Evolutionary conservation across 92 coral and sea anemone genomes (phyloP).

Genomic region (Ricordea florida): DNA sequence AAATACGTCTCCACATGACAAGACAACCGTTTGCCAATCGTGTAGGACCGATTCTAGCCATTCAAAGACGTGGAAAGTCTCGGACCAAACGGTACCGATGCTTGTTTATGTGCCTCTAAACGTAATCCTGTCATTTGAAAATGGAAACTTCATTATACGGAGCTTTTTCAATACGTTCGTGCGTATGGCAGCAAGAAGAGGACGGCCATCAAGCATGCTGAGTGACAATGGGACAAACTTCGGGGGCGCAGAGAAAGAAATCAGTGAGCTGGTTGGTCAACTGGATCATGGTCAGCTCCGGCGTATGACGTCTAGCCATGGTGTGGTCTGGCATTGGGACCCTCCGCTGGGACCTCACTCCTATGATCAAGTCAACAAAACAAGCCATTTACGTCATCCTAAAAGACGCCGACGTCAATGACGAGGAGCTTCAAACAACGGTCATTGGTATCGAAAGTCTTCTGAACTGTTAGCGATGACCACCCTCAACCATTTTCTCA

Average conservation of each 20-base stretch:
- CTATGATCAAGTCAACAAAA: slow-evolving; percentile 63
- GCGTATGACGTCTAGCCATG: slow-evolving; percentile 53
- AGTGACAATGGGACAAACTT: slow-evolving; percentile 69
- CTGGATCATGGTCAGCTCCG: slow-evolving; percentile 37
- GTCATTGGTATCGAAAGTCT: too few relatives aligned
- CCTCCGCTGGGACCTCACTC: slow-evolving; percentile 63
- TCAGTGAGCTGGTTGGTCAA: slow-evolving; percentile 39
- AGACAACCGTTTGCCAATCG: slow-evolving; percentile 53
- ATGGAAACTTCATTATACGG: slow-evolving; percentile 52
- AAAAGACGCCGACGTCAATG: too few relatives aligned
- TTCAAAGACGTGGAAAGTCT: slow-evolving; percentile 49
- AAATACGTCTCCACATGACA: slow-evolving; percentile 34
- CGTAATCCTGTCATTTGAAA: slow-evolving; percentile 59
- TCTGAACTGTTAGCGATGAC: too few relatives aligned
- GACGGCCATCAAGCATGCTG: slow-evolving; percentile 42
- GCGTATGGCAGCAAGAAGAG: slow-evolving; percentile 58
- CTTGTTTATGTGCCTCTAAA: slow-evolving; percentile 57
- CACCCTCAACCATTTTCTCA: too few relatives aligned
- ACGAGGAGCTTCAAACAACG: too few relatives aligned
- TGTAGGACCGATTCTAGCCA: slow-evolving; percentile 34
- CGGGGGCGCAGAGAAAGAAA: slow-evolving; percentile 59
- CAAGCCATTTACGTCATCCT: too few relatives aligned
- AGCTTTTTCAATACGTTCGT: slow-evolving; percentile 55
- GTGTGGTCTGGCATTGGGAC: slow-evolving; percentile 56
- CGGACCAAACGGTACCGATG: slow-evolving; percentile 58